A percentile compares a stretch with the other conserved stretches of the same genome.
These are phyloP conservation scores for Cryptocephalus primarius DNA, from an alignment of 2,888 invertebrate species.

Conservation along the genomic window DNA sequence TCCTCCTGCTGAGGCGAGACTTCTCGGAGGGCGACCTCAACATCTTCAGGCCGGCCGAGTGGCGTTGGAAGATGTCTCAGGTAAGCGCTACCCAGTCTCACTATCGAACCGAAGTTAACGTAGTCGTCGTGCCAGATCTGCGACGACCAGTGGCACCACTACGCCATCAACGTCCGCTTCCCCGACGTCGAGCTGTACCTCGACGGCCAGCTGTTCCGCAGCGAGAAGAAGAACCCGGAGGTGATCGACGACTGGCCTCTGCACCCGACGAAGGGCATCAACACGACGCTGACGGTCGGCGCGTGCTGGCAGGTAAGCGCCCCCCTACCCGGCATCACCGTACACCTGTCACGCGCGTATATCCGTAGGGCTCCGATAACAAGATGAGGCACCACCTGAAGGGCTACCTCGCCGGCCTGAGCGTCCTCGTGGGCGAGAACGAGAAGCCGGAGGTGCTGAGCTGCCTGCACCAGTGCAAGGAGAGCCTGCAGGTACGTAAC, in stretches of 20 bases:
- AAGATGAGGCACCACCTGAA: conserved; percentile 83
- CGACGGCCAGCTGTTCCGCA: conserved; percentile 64
- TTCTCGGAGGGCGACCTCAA: conserved; percentile 87
- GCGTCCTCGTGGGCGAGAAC: conserved; percentile 62
- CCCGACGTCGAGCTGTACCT: conserved; percentile 80
- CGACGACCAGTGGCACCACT: conserved; percentile 98
- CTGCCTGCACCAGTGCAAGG: conserved; percentile 74
- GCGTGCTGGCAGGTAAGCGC: conserved; percentile 93
- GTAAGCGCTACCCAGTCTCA: conserved; percentile 35
- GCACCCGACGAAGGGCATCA: conserved; percentile 87
- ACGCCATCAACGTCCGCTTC: conserved; percentile 86
- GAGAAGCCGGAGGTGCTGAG: conserved; percentile 63
- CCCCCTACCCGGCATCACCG: not conserved
- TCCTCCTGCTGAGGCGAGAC: conserved; percentile 79
- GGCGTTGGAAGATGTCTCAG: conserved; percentile 95
- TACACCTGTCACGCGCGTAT: not conserved
- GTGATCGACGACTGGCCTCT: conserved; percentile 99
- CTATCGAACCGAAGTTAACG: too few species aligned
- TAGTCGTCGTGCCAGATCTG: conserved; percentile 52
- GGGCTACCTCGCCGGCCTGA: conserved; percentile 83
- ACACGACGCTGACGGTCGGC: conserved; percentile 88
- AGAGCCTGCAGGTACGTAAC: conserved; percentile 50
- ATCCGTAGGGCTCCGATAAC: conserved; percentile 60
- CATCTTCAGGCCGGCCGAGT: conserved; percentile 95
- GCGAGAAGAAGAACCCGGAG: conserved; percentile 76